These are phyloP conservation scores for Mormyrus lacerda DNA, from an alignment of 2,113 vertebrate genomes.

Conservation along the genomic window DNA sequence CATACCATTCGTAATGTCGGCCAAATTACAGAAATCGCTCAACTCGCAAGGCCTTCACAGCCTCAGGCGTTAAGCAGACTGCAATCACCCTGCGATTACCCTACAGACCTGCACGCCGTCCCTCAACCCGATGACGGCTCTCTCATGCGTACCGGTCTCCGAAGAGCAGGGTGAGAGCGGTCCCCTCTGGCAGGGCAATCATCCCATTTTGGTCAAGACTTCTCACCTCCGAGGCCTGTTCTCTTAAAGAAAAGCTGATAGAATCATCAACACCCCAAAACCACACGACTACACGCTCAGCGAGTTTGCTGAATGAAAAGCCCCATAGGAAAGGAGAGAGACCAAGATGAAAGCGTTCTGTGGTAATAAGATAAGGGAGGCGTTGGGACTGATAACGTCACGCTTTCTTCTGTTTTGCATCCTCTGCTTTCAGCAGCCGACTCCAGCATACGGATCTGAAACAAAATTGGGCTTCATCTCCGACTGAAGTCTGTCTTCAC, in stretches of 20 bases:
- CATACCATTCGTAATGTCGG: not conserved
- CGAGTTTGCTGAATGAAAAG: not conserved
- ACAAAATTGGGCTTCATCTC: not conserved
- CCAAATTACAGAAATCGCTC: not conserved
- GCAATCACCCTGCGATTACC: not conserved
- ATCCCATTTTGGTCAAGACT: not conserved
- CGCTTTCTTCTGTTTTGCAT: not conserved
- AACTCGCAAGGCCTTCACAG: not conserved
- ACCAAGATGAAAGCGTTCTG: not conserved
- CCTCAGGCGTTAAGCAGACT: not conserved
- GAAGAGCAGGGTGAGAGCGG: not conserved
- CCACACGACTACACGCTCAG: not conserved
- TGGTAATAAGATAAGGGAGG: not conserved
- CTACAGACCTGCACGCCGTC: not conserved
- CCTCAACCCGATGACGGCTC: not conserved
- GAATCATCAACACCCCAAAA: not conserved
- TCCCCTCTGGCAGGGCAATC: not conserved
- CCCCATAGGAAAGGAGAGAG: not conserved
- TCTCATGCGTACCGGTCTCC: not conserved
- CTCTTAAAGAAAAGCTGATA: not conserved
- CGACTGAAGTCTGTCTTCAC: not conserved
- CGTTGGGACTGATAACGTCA: not conserved
- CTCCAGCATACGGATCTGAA: not conserved
- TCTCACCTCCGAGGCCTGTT: not conserved
- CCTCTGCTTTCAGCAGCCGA: not conserved